phyloP scores from a whole-genome alignment of 2,797 vertebrate species.

The Streptopelia turtur region DNA sequence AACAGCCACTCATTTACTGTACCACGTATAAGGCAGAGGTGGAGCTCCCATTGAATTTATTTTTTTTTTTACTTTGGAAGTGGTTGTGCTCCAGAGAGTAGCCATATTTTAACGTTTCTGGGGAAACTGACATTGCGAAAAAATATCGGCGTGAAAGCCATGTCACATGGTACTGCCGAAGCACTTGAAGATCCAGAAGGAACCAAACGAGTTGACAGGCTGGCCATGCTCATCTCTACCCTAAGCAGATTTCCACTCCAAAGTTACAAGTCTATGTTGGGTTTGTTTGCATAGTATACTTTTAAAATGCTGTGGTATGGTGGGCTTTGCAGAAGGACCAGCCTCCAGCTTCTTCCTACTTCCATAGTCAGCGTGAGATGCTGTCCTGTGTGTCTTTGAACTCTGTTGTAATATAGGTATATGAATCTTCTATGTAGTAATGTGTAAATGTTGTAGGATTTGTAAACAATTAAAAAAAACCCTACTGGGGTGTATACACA shows the following conservation, averaged over 20 bases:
- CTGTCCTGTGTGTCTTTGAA: not conserved
- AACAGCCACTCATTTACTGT: not conserved
- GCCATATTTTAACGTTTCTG: not conserved
- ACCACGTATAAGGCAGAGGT: not conserved
- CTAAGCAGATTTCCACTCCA: not conserved
- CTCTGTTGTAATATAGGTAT: not conserved
- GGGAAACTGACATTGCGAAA: not conserved
- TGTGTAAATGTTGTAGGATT: not conserved
- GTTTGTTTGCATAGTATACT: not conserved
- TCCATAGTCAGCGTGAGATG: not conserved
- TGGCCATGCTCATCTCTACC: not conserved
- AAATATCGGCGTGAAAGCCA: not conserved
- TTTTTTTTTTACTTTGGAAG: not conserved
- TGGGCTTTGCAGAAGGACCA: too few species aligned
- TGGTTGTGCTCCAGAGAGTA: not conserved
- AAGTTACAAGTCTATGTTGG: not conserved
- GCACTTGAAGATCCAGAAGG: not conserved
- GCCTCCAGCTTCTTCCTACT: not conserved
- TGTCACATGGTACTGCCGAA: not conserved
- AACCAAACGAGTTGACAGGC: not conserved
- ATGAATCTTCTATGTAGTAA: not conserved
- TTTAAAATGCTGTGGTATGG: not conserved
- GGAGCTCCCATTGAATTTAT: too few species aligned
- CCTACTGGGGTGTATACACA: too few species aligned
- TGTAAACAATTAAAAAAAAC: not conserved